A percentile compares a stretch with the other conserved stretches of the same genome.
These are phyloP conservation scores for Montifringilla adamsi DNA, from an alignment of 2,113 vertebrate genomes.

Conservation along the genomic window DNA sequence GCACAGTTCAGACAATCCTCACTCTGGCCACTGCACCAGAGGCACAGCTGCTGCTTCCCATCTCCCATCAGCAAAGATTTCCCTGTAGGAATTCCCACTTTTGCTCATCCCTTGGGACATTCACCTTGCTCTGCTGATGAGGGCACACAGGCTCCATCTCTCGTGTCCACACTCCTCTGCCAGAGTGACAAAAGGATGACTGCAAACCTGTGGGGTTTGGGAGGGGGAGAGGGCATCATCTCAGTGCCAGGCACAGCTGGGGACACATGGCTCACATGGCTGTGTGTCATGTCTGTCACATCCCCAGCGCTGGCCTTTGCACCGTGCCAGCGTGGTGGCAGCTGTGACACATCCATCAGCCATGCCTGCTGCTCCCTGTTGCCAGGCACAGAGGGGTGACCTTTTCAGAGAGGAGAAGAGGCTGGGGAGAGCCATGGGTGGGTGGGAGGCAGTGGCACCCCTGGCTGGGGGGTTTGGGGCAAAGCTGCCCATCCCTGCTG, in stretches of 20 bases:
- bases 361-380: not conserved
- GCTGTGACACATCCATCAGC: not conserved
- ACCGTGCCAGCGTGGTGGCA: not conserved
- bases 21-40: not conserved
- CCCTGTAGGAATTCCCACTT: not conserved
- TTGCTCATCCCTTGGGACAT: not conserved
- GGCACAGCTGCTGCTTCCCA: not conserved
- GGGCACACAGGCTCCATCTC: not conserved
- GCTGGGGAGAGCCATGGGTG: not conserved
- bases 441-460: not conserved
- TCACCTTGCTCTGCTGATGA: not conserved
- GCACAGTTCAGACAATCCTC: not conserved
- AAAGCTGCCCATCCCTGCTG: not conserved
- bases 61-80: not conserved
- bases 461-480: not conserved
- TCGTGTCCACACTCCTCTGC: not conserved
- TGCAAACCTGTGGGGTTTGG: not conserved
- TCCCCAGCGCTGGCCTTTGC: not conserved
- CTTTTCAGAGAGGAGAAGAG: not conserved
- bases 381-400: conserved; percentile 11
- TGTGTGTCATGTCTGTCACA: not conserved
- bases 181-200: not conserved
- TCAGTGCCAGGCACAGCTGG: rapidly evolving
- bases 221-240: not conserved
- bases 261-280: rapidly evolving